A percentile compares a stretch with the other conserved stretches of the same genome.
phyloP scores from a whole-genome alignment of 2,797 vertebrate species.

The Leptatherina wallacei region DNA sequence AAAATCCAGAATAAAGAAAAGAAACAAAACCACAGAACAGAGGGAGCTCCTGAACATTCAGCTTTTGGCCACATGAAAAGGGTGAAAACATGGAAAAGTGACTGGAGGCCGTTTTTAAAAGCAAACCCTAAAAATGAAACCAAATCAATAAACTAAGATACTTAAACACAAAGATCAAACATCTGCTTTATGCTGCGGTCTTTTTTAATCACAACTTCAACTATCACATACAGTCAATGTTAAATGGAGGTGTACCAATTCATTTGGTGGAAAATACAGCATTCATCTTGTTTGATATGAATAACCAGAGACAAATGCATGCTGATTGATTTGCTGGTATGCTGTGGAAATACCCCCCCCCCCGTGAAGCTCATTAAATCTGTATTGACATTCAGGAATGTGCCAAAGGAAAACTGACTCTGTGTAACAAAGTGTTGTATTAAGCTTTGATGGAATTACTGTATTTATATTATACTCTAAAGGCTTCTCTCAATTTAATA shows the following conservation, averaged over 20 bases:
- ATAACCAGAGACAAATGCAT: not conserved
- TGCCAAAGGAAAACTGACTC: not conserved
- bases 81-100: not conserved
- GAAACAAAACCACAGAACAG: not conserved
- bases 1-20: too few relatives aligned
- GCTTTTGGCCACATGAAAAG: not conserved
- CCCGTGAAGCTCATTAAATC: too few relatives aligned
- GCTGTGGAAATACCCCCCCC: not conserved
- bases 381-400: not conserved
- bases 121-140: too few relatives aligned
- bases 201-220: too few relatives aligned
- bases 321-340: not conserved
- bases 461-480: too few relatives aligned
- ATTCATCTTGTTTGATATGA: not conserved
- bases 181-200: not conserved
- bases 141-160: not conserved
- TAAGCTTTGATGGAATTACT: too few relatives aligned
- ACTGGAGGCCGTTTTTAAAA: too few relatives aligned
- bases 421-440: too few relatives aligned
- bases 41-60: not conserved
- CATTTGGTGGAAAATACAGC: too few relatives aligned
- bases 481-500: too few relatives aligned
- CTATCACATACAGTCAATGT: too few relatives aligned
- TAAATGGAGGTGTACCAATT: too few relatives aligned
- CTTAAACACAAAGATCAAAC: not conserved